phyloP scores from a whole-genome alignment of 1,140 invertebrate genomes.

The Dreissena polymorpha region DNA sequence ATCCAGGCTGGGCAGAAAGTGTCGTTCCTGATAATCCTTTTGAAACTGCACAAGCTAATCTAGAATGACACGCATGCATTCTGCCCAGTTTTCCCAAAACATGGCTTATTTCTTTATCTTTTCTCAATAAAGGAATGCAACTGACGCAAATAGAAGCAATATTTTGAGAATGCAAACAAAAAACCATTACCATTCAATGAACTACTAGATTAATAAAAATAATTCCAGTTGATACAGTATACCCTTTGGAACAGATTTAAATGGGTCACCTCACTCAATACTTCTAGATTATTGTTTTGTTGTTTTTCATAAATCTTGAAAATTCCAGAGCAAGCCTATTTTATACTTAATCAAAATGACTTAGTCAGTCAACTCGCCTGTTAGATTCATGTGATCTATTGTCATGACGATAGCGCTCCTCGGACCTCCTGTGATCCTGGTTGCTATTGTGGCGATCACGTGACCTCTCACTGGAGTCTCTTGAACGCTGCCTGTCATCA shows the following conservation, averaged over 20 bases:
- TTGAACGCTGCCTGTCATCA: background rate
- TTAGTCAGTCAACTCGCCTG: slow-evolving; percentile 10
- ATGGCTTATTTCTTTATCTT: no score
- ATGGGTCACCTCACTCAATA: background rate
- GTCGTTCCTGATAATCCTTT: no score
- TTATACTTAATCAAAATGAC: background rate
- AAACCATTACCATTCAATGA: background rate
- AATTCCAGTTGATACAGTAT: background rate
- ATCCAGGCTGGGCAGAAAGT: no score
- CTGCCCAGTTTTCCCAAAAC: no score
- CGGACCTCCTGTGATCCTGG: background rate
- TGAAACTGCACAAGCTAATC: no score
- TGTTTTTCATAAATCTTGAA: background rate
- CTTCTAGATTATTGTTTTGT: no score
- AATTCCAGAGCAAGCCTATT: background rate
- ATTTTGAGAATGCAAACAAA: no score
- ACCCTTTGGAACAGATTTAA: background rate
- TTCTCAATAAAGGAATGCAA: no score
- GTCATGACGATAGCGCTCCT: slow-evolving; percentile 20
- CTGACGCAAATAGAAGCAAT: no score
- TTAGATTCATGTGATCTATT: slow-evolving; percentile 38
- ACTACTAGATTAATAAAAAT: background rate
- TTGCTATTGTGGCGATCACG: slow-evolving; percentile 1
- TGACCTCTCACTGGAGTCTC: slow-evolving; percentile 2
- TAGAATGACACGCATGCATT: no score